These are phyloP conservation scores for Psephotus haematonotus DNA, from an alignment of 2,113 vertebrate genomes.

Conservation along the genomic window DNA sequence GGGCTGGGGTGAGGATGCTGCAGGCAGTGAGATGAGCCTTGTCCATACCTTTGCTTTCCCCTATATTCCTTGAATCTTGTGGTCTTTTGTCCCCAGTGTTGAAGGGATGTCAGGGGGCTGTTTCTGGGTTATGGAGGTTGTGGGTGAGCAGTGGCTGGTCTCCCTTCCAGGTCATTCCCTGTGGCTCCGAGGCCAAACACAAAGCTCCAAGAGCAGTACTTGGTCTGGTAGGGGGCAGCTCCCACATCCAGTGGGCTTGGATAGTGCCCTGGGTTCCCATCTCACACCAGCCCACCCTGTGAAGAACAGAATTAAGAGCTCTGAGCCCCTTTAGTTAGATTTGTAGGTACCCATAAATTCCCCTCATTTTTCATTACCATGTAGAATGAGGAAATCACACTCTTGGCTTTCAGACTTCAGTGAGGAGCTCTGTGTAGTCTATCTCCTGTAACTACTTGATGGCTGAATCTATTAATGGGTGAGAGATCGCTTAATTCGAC, in stretches of 20 bases:
- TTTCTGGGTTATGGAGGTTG: neutral
- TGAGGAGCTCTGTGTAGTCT: neutral
- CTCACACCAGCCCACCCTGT: neutral
- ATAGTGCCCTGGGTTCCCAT: rapidly evolving
- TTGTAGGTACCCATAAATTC: neutral
- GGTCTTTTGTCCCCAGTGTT: neutral
- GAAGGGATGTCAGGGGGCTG: neutral
- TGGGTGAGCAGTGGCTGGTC: neutral
- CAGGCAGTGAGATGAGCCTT: neutral
- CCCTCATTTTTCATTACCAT: neutral
- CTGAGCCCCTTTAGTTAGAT: neutral
- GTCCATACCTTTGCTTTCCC: neutral
- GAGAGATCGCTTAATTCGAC: constrained; percentile 17
- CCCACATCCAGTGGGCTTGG: neutral
- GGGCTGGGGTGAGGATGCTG: neutral
- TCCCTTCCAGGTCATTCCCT: neutral
- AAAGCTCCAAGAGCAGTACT: neutral
- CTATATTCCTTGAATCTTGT: rapidly evolving
- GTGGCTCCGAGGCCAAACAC: neutral
- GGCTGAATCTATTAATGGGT: constrained; percentile 1
- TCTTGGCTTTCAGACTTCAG: neutral
- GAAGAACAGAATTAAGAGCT: neutral
- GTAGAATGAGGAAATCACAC: neutral
- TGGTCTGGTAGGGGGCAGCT: too few species aligned
- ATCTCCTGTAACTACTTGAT: neutral